Conservation (phyloP, 2,888 invertebrate species). For the Eudemis profundana region DNA sequence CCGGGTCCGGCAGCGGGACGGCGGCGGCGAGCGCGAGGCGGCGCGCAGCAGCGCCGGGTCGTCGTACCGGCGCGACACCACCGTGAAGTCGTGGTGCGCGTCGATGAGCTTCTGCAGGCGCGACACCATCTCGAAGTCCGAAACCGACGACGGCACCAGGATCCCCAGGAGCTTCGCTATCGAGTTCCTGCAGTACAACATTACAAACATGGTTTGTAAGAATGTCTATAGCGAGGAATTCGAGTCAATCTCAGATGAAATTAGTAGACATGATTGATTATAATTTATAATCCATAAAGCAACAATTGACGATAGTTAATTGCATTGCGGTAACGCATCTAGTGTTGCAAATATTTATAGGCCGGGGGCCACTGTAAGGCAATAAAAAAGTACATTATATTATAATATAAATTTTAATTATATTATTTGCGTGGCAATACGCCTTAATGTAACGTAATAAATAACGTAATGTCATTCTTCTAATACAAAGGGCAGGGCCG, state of each 20-base stretch:
- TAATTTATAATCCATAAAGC: no score
- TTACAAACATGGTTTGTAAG: not conserved
- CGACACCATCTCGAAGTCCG: conserved; percentile 91
- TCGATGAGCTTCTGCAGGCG: conserved; percentile 93
- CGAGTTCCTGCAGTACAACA: conserved; percentile 81
- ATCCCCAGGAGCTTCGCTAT: conserved; percentile 91
- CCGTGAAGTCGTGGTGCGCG: conserved; percentile 94
- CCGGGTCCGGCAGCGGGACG: conserved; percentile 74
- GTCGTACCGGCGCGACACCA: conserved; percentile 89
- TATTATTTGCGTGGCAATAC: no score
- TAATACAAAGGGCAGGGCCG: no score
- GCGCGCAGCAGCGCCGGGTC: conserved; percentile 77
- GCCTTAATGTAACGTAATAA: no score
- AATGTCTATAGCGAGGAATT: not conserved
- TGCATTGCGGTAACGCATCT: no score
- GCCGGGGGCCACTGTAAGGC: no score
- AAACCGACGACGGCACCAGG: conserved; percentile 86
- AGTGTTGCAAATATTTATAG: no score
- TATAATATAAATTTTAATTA: no score
- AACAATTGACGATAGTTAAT: no score
- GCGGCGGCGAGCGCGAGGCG: conserved; percentile 80
- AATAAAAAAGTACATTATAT: no score
- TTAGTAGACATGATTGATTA: no score
- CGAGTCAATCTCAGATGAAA: conserved; percentile 10
- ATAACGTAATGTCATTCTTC: no score